Percentiles rank a stretch among this genome's conserved stretches.
Evolutionary conservation across 2,797 vertebrate genomes (phyloP).

Genomic region (Ctenopoma kingsleyae): DNA sequence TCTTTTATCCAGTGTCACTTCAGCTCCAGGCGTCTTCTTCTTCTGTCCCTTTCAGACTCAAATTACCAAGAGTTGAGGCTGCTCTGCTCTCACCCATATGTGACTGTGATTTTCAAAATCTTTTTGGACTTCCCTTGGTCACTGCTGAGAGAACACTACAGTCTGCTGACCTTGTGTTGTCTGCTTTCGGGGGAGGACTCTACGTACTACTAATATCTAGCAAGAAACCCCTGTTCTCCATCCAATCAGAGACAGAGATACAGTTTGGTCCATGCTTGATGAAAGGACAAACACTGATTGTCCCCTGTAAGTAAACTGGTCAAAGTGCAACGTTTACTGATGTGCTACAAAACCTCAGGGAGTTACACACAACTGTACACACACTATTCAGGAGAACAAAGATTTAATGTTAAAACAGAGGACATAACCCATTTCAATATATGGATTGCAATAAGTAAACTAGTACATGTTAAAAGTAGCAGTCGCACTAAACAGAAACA

Average conservation of each 20-base stretch:
- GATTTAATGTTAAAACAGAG: neutral
- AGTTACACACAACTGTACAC: neutral
- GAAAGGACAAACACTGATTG: constrained; percentile 50
- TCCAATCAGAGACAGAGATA: constrained; percentile 45
- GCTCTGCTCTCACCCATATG: neutral
- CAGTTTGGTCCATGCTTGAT: constrained; percentile 10
- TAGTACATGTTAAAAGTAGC: neutral
- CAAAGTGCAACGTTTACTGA: constrained; percentile 58
- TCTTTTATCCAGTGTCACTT: neutral
- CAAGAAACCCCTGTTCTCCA: neutral
- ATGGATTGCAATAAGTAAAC: neutral
- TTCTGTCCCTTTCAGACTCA: neutral
- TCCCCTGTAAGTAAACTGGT: constrained; percentile 40
- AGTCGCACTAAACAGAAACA: neutral
- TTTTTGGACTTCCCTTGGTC: neutral
- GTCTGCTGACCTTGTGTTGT: neutral
- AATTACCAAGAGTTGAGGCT: neutral
- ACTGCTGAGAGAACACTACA: neutral
- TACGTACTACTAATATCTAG: neutral
- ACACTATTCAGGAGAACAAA: neutral
- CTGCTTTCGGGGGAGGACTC: neutral
- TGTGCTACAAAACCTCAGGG: neutral
- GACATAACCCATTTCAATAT: neutral
- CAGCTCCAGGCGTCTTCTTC: neutral
- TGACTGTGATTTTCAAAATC: neutral